Evolutionary conservation across 2,797 vertebrate species (phyloP).

Genomic region (Menidia menidia): DNA sequence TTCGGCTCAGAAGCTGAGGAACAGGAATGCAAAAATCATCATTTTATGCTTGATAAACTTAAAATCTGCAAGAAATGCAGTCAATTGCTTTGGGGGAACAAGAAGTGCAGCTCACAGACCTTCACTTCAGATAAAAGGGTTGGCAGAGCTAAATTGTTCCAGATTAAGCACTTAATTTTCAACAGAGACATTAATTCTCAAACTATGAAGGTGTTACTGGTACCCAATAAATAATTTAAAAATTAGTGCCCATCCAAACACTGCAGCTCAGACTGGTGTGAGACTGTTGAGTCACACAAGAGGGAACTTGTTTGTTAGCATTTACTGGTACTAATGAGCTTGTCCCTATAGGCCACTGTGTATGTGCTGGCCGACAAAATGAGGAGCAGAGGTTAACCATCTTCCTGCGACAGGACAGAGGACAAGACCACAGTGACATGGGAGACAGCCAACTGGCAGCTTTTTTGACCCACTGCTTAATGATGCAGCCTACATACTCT

Average conservation of each 20-base stretch:
- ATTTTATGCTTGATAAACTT: background rate
- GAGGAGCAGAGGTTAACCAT: slow-evolving; percentile 42
- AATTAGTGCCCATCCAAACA: slow-evolving; percentile 29
- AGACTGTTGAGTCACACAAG: slow-evolving; percentile 38
- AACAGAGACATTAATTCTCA: slow-evolving; percentile 26
- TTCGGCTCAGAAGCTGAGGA: slow-evolving; percentile 94
- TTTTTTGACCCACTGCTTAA: slow-evolving; percentile 63
- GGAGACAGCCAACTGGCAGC: slow-evolving; percentile 58
- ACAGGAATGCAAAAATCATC: background rate
- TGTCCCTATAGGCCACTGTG: slow-evolving; percentile 53
- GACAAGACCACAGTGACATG: slow-evolving; percentile 29
- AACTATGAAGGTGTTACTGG: slow-evolving; percentile 22
- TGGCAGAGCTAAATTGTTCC: background rate
- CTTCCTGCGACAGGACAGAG: slow-evolving; percentile 48
- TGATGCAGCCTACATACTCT: slow-evolving; percentile 50
- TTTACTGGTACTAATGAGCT: slow-evolving; percentile 54
- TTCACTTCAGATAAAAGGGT: background rate
- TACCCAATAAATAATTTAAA: slow-evolving; percentile 18
- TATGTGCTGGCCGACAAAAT: slow-evolving; percentile 44
- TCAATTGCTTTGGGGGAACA: too few relatives aligned
- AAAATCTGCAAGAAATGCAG: background rate
- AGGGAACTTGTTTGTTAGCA: slow-evolving; percentile 41
- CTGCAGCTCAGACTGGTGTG: slow-evolving; percentile 23
- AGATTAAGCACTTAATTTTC: slow-evolving; percentile 17
- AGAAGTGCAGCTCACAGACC: too few relatives aligned